Base-by-base conservation (phyloP, 2,888 invertebrate genomes). In the Calameuta filiformis region DNA sequence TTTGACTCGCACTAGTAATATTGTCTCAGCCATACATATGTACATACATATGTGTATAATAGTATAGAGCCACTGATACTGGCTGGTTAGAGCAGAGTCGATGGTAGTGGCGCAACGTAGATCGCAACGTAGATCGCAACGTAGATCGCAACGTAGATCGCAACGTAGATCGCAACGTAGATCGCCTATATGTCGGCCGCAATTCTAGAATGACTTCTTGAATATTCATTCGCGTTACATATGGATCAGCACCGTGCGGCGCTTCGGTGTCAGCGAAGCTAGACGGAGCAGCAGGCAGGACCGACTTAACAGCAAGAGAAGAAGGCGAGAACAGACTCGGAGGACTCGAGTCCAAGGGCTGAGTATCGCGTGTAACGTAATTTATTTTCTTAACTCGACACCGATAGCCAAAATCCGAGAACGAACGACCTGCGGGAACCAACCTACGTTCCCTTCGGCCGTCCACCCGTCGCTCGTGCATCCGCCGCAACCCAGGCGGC, bases 171-270 rank as follows among this genome's bases (percentile, higher is more conserved):
- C 31, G 35, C 75, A 35, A 40, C 68, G 68, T 31, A 15, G 75
- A 23, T 40, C 40, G 15, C 35, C 23, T 33, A 35, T 33, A n/a
- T 23, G 77, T 73, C 73, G 37, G 73, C 77, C 56, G 68, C 68
- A 69, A 73, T 78, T 35, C 73, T 69, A 75, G 73, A 40, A 40
- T 73, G 77, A 87, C 86, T 89, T 91, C 86, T 89, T 91, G 91
- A 91, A 91, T 91, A 91, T 91, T 91, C 90, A 91, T 91, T 90
- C 88, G 87, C 80, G 90, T 91, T 91, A 90, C 91, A 91, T 91
- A 90, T 91, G 91, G 91, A 91, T 91, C 89, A 91, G 88, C 87
- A 85, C 83, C 84, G 87, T 87, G 87, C 85, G 84, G 80, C 80
- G 83, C 82, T 83, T 83, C 73, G 79, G 75, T 33, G 69, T 31